Base-by-base conservation (phyloP, 1,140 invertebrate genomes). In the Drosophila orena region DNA sequence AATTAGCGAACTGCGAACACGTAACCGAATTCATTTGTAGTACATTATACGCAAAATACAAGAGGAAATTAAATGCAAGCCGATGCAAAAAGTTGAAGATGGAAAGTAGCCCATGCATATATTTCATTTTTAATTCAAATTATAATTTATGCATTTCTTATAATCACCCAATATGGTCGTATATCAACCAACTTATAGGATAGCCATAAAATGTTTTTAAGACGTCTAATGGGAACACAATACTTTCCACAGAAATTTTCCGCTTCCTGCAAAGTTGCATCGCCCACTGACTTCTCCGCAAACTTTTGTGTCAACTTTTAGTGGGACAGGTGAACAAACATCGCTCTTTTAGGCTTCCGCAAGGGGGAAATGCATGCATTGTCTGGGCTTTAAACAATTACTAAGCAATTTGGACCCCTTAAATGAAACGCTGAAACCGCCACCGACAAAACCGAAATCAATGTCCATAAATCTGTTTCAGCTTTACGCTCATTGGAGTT, bases 401-500 rank as follows among this genome's bases (percentile, higher is more conserved):
- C 70, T 64, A 64, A 47, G 43, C 52, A 15, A 15, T 42, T n/a
- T 42, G 37, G 46, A 46, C 30, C 40, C 42, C 42, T 22, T 22
- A 10, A 50, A 50, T 50, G 27, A 50, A 50, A 50, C 27, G 8
- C 27, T 15, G 11, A 49, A 49, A 49, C 46, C 46, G 61, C 61
- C 37, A 34, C 34, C 62, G 62, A 70, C 62, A 56, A 72, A 64
- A 60, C 68, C 47, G 50, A 86, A 75, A 76, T 64, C 69, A 77
- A 81, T 68, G 70, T 74, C 57, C 74, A 79, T 83, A 70, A 68
- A 89, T 77, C 73, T 57, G 35, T 71, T 77, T 60, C 30, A 60
- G 50, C 62, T 72, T 65, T 73, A 65, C 76, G 79, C 76, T 73
- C 69, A 84, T 64, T 84, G 83, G 72, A 73, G 75, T 84, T 89